Evolutionary conservation across 2,113 vertebrate genomes (phyloP), one percentile per base, ranked within the genome.

Genomic region (Callopanchax toddi): DNA sequence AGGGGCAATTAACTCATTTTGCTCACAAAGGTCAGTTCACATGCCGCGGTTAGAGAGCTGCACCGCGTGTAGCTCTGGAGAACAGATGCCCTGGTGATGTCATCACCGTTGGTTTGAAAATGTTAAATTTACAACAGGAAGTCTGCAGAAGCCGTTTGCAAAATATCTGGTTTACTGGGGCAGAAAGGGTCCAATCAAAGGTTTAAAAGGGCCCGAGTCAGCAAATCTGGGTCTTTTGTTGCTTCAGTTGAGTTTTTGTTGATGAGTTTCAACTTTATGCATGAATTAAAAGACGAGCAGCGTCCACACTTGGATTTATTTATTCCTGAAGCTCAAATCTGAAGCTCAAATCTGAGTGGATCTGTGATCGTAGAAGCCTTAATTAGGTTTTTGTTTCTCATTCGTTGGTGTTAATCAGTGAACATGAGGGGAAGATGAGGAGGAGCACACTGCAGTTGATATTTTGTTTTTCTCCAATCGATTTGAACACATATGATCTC

Each of bases 361-460:
- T 50, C 44, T 60, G 51, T 40, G 65, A 51, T 32, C 49, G 10
- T 12, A 0, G 11, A 66, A 11, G 23, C 54, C 32, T 18, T 32
- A 9, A 59, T 51, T 29, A 20, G 18, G 29, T 52, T 72, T 82
- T 59, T 42, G 62, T 46, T 58, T 55, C 45, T 54, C 61, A 57
- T 45, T 79, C 54, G 59, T 39, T 21, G 6, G 12, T 54, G 37
- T 51, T 52, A 61, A 49, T 65, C 3, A 1, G 18, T 13, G 25
- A 32, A 52, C 8, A 11, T 11, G 52, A 34, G 50, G 25, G 43
- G 36, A 20, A 32, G 29, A 9, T 26, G 26, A 32, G 29, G 6
- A 9, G 10, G 10, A 32, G 29, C 29, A 32, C 29, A 4, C 29
- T 32, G 29, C 20, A 29, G 9, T 45, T 58, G 26, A 3, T 32